Evolutionary conservation across 2,888 invertebrate species (phyloP), one percentile per base, ranked within the genome.

Genomic region (Halocaridina rubra): DNA sequence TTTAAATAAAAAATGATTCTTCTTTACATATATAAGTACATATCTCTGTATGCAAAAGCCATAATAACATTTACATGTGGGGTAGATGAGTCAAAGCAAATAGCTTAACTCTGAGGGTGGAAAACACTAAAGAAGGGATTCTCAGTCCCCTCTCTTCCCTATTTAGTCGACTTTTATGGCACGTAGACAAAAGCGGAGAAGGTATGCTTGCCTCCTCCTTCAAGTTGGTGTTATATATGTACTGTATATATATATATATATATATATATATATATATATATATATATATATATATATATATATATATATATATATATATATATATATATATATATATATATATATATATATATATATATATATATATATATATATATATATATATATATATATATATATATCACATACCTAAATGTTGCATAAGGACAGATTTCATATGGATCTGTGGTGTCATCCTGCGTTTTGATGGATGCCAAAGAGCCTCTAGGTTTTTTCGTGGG

Each of bases 401-500:
- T 30, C 29, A 5, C 16, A 16, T 77, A 82, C 81, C 81, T 82
- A 39, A 82, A 82, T 33, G 81, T 82, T 69, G 81, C 81, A 29
- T 82, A 82, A n/a, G 81, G 81, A 29, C 81, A 82, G 81, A 82
- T 82, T 69, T 82, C 81, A 33, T 82, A 82, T 27, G 81, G 81
- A 39, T 82, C 77, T 4, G 81, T 77, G 27, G 81, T 39, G 71
- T 82, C 81, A 29, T 82, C 81, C 77, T 82, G 81, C 24, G 81
- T 82, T 71, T 82, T 82, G 69, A 82, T 76, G 33, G 81, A 82
- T 0, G 77, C 81, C 59, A 82, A 39, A 29, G 81, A 82, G 29
- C 81, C 81, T 16, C 81, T 67, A 27, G 81, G 77, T 71, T 82
- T 82, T 71, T 82, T 82, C 57, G 77, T 82, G 59, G 81, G 81